phyloP scores from a whole-genome alignment of 1,140 invertebrate species.

The Meloidogyne hapla region DNA sequence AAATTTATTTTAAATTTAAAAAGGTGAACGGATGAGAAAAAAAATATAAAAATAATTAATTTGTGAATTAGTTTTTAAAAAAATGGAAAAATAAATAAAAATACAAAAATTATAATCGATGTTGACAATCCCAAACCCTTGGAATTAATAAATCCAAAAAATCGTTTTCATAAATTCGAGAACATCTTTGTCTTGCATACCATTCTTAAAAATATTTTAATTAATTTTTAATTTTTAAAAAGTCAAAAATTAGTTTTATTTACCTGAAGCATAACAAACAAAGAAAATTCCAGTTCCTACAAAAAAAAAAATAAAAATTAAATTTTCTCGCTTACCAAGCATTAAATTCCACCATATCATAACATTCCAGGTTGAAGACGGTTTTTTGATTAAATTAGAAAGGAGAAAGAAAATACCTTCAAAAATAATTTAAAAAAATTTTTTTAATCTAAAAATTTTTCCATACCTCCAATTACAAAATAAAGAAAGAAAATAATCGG shows the following conservation, averaged over 20 bases:
- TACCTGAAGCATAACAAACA: slow-evolving; percentile 47
- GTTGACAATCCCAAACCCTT: slow-evolving; percentile 43
- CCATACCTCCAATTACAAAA: slow-evolving; percentile 57
- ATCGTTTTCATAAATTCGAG: slow-evolving; percentile 32
- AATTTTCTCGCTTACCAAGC: slow-evolving; percentile 47
- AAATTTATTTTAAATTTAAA: too few relatives aligned
- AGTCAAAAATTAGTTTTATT: too few relatives aligned
- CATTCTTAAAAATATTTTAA: slow-evolving; percentile 41
- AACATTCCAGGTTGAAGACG: slow-evolving; percentile 55
- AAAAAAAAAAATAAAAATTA: slow-evolving; percentile 11
- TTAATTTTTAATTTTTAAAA: not conserved
- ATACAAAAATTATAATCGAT: not conserved
- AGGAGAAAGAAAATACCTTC: slow-evolving; percentile 58
- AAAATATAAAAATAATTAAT: too few relatives aligned
- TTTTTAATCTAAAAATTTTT: slow-evolving; percentile 53
- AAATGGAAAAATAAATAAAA: too few relatives aligned
- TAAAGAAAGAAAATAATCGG: slow-evolving; percentile 75
- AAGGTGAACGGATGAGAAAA: too few relatives aligned
- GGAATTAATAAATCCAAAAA: slow-evolving; percentile 44
- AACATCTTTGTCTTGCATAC: slow-evolving; percentile 58
- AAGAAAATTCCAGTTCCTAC: slow-evolving; percentile 61
- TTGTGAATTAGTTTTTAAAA: too few relatives aligned
- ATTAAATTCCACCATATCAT: slow-evolving; percentile 61
- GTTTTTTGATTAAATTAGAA: slow-evolving; percentile 53
- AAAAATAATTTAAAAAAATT: slow-evolving; percentile 23